phyloP scores from a whole-genome alignment of 2,888 invertebrate species.

The Drosophila planitibia region DNA sequence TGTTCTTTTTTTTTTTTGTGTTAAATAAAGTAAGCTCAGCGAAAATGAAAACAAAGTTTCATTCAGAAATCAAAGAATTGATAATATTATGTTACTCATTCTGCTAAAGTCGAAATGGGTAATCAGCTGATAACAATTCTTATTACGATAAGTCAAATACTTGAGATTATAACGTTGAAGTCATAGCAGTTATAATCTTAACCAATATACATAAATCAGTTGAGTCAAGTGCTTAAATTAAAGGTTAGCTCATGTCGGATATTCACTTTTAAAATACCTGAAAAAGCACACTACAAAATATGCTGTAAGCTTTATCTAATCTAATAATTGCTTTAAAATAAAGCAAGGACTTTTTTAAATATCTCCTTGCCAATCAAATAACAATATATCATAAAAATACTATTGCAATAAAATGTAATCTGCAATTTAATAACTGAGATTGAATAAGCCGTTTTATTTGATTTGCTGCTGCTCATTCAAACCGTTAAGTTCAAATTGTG shows the following conservation, averaged over 20 bases:
- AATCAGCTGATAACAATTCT: conserved; percentile 34
- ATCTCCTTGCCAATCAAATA: background rate
- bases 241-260: background rate
- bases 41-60: conserved; percentile 22
- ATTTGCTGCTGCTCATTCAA: conserved; percentile 1
- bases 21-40: conserved; percentile 13
- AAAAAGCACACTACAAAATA: background rate
- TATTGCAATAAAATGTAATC: background rate
- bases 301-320: background rate
- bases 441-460: background rate
- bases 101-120: conserved; percentile 2
- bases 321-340: background rate
- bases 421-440: background rate
- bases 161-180: conserved; percentile 29
- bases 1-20: background rate
- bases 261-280: background rate
- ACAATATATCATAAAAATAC: background rate
- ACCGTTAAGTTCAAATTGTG: background rate
- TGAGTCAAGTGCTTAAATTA: conserved; percentile 5
- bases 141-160: conserved; percentile 35
- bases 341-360: background rate
- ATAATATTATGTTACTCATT: conserved; percentile 12
- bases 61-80: conserved; percentile 15
- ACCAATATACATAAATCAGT: conserved; percentile 8
- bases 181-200: conserved; percentile 34